phyloP scores from a whole-genome alignment of 2,888 invertebrate genomes.

The Mongoloraphidia duomilia region DNA sequence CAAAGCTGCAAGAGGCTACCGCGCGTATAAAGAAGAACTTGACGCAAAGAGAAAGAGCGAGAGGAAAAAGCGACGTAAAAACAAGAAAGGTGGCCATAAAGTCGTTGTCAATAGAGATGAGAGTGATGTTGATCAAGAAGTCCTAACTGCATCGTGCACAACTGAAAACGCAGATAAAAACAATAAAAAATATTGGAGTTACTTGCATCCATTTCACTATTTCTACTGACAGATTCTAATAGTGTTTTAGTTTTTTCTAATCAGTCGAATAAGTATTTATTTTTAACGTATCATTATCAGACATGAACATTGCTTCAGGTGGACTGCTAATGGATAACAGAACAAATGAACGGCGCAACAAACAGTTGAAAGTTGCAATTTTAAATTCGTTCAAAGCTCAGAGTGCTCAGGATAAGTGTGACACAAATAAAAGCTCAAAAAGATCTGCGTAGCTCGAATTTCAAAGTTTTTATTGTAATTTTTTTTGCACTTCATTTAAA shows the following conservation, averaged over 20 bases:
- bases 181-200: constrained; percentile 35
- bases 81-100: constrained; percentile 1
- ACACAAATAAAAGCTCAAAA: too few relatives aligned
- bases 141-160: constrained; percentile 9
- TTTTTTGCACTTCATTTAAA: too few relatives aligned
- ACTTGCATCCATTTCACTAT: constrained; percentile 42
- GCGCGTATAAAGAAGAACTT: constrained; percentile 24
- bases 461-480: too few relatives aligned
- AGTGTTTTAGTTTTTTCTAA: not conserved
- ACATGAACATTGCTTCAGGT: too few relatives aligned
- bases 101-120: not conserved
- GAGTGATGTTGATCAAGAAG: constrained; percentile 7
- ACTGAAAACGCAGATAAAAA: constrained; percentile 17
- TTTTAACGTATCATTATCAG: too few relatives aligned
- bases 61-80: not conserved
- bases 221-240: constrained; percentile 26
- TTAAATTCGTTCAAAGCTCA: too few relatives aligned
- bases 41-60: not conserved
- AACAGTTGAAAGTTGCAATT: too few relatives aligned
- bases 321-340: too few relatives aligned
- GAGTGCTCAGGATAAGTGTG: too few relatives aligned
- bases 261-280: not conserved
- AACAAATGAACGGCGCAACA: too few relatives aligned
- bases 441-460: too few relatives aligned
- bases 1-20: constrained; percentile 49